Percentiles rank a stretch among this genome's conserved stretches.
phyloP scores from a whole-genome alignment of 2,113 vertebrate species.

The Orthonyx spaldingii region DNA sequence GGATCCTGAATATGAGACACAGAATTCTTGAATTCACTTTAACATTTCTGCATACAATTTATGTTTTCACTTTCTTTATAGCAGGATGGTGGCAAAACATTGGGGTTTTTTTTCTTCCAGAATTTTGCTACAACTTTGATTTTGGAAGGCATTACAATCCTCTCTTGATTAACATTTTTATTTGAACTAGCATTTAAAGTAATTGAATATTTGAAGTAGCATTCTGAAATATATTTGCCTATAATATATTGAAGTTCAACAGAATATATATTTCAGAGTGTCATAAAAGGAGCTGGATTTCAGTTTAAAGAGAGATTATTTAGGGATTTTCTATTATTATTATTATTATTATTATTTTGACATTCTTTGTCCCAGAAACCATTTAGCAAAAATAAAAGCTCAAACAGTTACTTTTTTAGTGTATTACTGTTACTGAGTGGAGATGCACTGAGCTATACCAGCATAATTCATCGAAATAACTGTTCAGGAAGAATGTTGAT shows the following conservation, averaged over 20 bases:
- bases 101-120: background rate
- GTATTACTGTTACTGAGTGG: background rate
- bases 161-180: background rate
- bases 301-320: background rate
- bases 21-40: background rate
- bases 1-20: background rate
- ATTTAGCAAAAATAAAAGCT: background rate
- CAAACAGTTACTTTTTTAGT: background rate
- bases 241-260: background rate
- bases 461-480: background rate
- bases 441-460: background rate
- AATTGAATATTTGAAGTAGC: background rate
- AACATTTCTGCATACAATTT: background rate
- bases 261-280: background rate
- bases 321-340: background rate
- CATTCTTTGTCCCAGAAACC: background rate
- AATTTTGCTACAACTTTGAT: background rate
- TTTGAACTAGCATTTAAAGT: background rate
- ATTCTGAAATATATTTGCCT: background rate
- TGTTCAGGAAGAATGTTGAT: background rate
- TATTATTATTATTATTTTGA: background rate
- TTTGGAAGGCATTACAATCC: background rate
- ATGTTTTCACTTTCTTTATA: background rate
- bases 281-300: background rate
- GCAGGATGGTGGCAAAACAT: accelerated